These are phyloP conservation scores for Clavelina lepadiformis DNA, from an alignment of 23 tunicate genomes.

Conservation along the genomic window DNA sequence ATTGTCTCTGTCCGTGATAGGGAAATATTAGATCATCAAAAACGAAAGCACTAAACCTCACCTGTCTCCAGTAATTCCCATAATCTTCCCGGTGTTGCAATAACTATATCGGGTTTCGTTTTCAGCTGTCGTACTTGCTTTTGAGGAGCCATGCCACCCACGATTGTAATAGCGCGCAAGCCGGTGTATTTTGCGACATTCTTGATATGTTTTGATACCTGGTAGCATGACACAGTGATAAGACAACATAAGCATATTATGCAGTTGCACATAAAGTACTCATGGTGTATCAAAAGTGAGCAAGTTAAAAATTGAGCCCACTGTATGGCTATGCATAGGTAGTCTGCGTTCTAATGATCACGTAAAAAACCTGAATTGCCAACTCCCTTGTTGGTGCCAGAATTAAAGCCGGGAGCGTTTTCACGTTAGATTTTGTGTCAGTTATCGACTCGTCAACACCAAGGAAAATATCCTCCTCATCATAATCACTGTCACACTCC, in stretches of 20 bases:
- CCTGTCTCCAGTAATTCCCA: conserved; percentile 77
- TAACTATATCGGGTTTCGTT: conserved; percentile 70
- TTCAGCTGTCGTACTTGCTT: conserved; percentile 74
- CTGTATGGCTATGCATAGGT: too few relatives aligned
- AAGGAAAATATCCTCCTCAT: not conserved
- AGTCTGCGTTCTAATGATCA: not conserved
- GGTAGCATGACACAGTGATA: not conserved
- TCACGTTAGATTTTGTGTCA: conserved; percentile 1
- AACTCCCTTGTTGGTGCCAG: conserved; percentile 91
- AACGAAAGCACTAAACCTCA: not conserved
- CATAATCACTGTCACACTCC: not conserved
- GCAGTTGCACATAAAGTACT: not conserved
- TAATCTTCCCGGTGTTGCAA: conserved; percentile 94
- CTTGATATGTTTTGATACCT: conserved; percentile 71
- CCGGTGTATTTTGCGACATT: conserved; percentile 56
- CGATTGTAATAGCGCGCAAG: conserved; percentile 45
- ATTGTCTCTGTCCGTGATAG: not conserved
- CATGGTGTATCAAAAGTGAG: not conserved
- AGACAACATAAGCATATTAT: not conserved
- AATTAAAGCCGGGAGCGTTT: conserved; percentile 53
- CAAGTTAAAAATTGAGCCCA: not conserved
- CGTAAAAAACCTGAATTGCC: conserved; percentile 64
- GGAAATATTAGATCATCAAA: not conserved
- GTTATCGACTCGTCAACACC: conserved; percentile 7
- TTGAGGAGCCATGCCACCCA: conserved; percentile 95